Conservation (phyloP, 2,888 invertebrate genomes). For the Globia sparganii region DNA sequence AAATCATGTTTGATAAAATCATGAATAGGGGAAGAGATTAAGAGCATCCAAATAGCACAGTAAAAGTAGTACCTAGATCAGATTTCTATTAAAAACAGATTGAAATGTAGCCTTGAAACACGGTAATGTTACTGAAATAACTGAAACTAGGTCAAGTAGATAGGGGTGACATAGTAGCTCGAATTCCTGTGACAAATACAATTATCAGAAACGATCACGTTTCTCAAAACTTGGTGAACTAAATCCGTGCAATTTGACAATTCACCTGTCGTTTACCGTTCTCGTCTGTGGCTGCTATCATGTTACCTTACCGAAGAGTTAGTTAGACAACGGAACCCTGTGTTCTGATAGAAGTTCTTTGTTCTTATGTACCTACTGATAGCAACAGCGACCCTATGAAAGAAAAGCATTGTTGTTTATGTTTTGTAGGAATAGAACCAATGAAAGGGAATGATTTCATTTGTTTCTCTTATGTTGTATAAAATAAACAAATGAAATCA, state of each 20-base stretch:
- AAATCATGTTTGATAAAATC: background rate
- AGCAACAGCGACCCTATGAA: background rate
- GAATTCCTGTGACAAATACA: constrained; percentile 59
- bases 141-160: background rate
- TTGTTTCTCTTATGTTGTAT: background rate
- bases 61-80: too few relatives aligned
- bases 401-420: background rate
- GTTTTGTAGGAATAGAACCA: constrained; percentile 19
- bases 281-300: constrained; percentile 46
- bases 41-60: background rate
- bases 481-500: too few relatives aligned
- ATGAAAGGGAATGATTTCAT: background rate
- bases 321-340: constrained; percentile 12
- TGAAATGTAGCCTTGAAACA: too few relatives aligned
- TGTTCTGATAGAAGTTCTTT: constrained; percentile 11
- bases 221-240: constrained; percentile 69
- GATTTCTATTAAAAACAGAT: background rate
- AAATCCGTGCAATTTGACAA: constrained; percentile 71
- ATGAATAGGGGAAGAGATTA: background rate
- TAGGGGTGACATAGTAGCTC: background rate
- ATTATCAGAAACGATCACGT: constrained; percentile 70
- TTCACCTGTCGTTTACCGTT: constrained; percentile 71
- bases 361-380: background rate
- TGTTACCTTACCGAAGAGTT: constrained; percentile 39
- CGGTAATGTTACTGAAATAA: too few relatives aligned